These are phyloP conservation scores for Melanophora roralis DNA, from an alignment of 2,888 invertebrate genomes.

Conservation along the genomic window DNA sequence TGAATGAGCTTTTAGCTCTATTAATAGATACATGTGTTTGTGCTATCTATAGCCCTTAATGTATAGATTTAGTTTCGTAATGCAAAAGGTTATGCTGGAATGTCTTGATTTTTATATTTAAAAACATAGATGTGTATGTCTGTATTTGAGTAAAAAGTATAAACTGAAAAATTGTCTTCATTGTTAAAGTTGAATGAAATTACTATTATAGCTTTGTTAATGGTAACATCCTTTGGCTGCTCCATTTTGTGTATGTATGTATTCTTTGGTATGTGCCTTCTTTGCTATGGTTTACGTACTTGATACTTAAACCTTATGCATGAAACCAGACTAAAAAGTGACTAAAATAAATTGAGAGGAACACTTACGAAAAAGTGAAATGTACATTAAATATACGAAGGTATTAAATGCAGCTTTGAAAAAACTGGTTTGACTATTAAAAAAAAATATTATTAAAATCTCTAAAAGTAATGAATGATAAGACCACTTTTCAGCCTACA, in stretches of 20 bases:
- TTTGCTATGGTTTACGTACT: not conserved
- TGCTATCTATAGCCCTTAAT: not conserved
- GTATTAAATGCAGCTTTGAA: no score
- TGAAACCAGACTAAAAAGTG: not conserved
- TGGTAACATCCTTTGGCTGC: not conserved
- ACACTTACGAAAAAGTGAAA: no score
- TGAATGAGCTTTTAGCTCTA: not conserved
- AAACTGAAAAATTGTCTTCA: constrained; percentile 23
- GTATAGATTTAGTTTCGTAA: not conserved
- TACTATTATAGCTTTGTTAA: constrained; percentile 25
- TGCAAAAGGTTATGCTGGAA: not conserved
- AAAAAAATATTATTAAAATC: no score
- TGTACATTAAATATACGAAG: no score
- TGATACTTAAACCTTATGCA: not conserved
- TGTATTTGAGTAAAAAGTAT: not conserved
- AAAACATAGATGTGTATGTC: not conserved
- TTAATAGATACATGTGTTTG: not conserved
- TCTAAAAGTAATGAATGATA: no score
- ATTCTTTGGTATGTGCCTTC: not conserved
- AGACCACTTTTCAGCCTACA: no score
- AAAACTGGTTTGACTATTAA: no score
- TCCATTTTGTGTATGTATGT: not conserved
- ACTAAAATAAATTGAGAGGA: no score
- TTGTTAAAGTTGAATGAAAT: constrained; percentile 31
- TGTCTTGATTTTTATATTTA: not conserved